A percentile compares a stretch with the other conserved stretches of the same genome.
These are phyloP conservation scores for Sapayoa aenigma DNA, from an alignment of 2,113 vertebrate genomes.

Conservation along the genomic window DNA sequence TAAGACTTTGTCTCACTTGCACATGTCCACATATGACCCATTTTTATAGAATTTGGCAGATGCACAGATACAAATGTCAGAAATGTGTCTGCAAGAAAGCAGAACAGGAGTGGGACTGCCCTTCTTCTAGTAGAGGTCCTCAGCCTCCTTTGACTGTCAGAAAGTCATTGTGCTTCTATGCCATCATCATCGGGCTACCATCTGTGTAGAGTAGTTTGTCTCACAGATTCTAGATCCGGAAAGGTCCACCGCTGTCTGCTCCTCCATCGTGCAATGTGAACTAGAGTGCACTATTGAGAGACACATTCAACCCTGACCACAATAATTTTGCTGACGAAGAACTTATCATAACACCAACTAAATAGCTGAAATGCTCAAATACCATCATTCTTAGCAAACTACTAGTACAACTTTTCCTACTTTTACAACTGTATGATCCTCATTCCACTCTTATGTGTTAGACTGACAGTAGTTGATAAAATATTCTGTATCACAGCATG, in stretches of 20 bases:
- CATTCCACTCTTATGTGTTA: not conserved
- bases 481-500: not conserved
- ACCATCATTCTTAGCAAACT: not conserved
- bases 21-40: not conserved
- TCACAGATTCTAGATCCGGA: not conserved
- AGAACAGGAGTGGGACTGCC: not conserved
- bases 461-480: not conserved
- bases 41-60: not conserved
- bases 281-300: fast-evolving
- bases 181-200: not conserved
- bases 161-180: fast-evolving
- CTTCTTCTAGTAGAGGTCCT: not conserved
- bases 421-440: not conserved
- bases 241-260: not conserved
- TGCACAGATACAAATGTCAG: not conserved
- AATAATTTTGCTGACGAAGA: not conserved
- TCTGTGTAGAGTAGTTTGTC: not conserved
- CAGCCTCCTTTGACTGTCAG: not conserved
- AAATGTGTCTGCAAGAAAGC: not conserved
- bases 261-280: not conserved
- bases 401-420: not conserved
- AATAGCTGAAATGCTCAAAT: not conserved
- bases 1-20: not conserved
- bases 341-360: not conserved
- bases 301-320: not conserved